Conservation (phyloP, 2,113 vertebrate genomes). For the Xenopus borealis region DNA sequence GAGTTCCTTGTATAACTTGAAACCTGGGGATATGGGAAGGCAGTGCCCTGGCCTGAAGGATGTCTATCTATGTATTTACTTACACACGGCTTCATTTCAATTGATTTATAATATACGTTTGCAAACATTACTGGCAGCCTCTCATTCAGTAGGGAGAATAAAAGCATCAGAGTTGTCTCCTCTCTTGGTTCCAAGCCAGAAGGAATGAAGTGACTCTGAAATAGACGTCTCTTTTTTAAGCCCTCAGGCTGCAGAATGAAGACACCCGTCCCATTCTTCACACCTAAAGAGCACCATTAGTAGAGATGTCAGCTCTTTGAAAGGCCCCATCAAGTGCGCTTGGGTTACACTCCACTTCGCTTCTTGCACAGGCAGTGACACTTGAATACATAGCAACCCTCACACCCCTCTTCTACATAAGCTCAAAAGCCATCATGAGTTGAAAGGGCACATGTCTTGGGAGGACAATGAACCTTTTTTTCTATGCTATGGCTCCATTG, state of each 20-base stretch:
- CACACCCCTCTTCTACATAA: neutral
- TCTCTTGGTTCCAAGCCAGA: neutral
- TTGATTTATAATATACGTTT: no score
- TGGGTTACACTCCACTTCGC: conserved; percentile 6
- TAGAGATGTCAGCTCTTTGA: conserved; percentile 34
- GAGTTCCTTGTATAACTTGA: no score
- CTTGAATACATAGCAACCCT: conserved; percentile 13
- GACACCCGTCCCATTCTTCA: conserved; percentile 19
- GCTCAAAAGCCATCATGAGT: conserved; percentile 23
- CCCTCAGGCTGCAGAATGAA: conserved; percentile 18
- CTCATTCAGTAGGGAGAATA: no score
- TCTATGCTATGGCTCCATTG: conserved; percentile 18
- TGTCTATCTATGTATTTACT: no score
- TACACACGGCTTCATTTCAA: no score
- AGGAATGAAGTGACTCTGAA: neutral
- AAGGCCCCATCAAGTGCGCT: conserved; percentile 31
- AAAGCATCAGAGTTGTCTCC: no score
- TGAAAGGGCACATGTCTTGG: conserved; percentile 28
- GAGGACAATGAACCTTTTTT: conserved; percentile 23
- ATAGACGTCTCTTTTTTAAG: neutral
- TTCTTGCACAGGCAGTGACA: conserved; percentile 13
- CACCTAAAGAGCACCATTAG: conserved; percentile 44
- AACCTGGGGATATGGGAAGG: no score
- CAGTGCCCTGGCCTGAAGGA: no score
- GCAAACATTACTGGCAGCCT: no score